Evolutionary conservation across 2,888 invertebrate genomes (phyloP).

Genomic region (Drosophila kuntzei): DNA sequence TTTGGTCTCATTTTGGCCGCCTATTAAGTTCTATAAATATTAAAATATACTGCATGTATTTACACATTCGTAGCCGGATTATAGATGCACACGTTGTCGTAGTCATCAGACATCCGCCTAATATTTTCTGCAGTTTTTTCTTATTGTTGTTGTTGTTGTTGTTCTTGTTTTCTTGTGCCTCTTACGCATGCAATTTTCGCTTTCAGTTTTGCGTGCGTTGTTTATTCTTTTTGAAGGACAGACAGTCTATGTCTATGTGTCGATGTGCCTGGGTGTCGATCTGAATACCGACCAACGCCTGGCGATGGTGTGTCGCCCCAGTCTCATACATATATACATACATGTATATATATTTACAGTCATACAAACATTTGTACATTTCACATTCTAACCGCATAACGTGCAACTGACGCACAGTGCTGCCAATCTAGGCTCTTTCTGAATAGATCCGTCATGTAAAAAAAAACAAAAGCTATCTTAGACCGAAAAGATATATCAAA

Average conservation of each 20-base stretch:
- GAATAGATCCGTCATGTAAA: not conserved
- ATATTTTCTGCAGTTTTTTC: conserved; percentile 54
- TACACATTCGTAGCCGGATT: conserved; percentile 46
- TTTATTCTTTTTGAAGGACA: conserved; percentile 78
- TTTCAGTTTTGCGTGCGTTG: conserved; percentile 66
- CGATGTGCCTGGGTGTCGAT: conserved; percentile 72
- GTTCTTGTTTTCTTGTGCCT: conserved; percentile 33
- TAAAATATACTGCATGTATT: conserved; percentile 22
- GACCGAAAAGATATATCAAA: not conserved
- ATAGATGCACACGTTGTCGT: conserved; percentile 67
- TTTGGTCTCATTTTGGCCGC: conserved; percentile 31
- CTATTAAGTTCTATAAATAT: conserved; percentile 37
- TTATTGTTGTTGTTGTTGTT: conserved; percentile 26
- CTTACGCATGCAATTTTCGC: conserved; percentile 74
- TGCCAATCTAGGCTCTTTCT: not conserved
- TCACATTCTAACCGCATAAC: conserved; percentile 21
- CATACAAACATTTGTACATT: conserved; percentile 14
- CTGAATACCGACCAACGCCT: conserved; percentile 76
- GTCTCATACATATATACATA: conserved; percentile 22
- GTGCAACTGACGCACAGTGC: not conserved
- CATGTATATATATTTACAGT: not conserved
- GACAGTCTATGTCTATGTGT: conserved; percentile 63
- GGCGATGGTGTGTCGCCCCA: conserved; percentile 43
- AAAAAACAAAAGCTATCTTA: not conserved
- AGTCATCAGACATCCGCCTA: conserved; percentile 61